Conservation (phyloP, 2,888 invertebrate species). For the Zygothrica quintamaculata region DNA sequence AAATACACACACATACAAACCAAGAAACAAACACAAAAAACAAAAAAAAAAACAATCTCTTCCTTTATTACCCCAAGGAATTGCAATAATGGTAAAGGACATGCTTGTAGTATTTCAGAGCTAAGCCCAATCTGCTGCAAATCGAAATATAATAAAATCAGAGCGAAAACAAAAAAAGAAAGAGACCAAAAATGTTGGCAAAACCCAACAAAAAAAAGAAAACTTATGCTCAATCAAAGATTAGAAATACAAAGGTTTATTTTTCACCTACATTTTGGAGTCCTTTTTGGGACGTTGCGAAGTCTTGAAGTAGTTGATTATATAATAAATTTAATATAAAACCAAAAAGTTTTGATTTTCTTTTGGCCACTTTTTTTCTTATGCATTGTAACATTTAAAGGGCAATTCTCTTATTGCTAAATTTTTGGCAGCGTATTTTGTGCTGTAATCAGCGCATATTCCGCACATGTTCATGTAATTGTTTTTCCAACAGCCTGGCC, state of each 20-base stretch:
- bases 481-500: constrained; percentile 44
- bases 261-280: constrained; percentile 7
- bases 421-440: neutral
- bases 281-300: neutral
- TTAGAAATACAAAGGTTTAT: constrained; percentile 16
- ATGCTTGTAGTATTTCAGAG: constrained; percentile 17
- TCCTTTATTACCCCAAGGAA: constrained; percentile 44
- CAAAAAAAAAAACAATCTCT: constrained; percentile 22
- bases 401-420: neutral
- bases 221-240: constrained; percentile 34
- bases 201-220: constrained; percentile 18
- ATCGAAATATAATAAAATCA: constrained; percentile 64
- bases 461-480: constrained; percentile 32
- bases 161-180: constrained; percentile 11
- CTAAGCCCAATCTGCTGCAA: constrained; percentile 57
- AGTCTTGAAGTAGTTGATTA: neutral
- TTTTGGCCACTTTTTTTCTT: too few species aligned
- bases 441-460: constrained; percentile 19
- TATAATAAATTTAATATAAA: neutral
- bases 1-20: neutral
- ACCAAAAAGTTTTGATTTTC: neutral
- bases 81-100: constrained; percentile 30
- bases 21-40: constrained; percentile 7
- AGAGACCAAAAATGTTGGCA: neutral
- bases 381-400: too few species aligned